These are phyloP conservation scores for Macaria liturata DNA, from an alignment of 2,888 invertebrate species.

Conservation along the genomic window DNA sequence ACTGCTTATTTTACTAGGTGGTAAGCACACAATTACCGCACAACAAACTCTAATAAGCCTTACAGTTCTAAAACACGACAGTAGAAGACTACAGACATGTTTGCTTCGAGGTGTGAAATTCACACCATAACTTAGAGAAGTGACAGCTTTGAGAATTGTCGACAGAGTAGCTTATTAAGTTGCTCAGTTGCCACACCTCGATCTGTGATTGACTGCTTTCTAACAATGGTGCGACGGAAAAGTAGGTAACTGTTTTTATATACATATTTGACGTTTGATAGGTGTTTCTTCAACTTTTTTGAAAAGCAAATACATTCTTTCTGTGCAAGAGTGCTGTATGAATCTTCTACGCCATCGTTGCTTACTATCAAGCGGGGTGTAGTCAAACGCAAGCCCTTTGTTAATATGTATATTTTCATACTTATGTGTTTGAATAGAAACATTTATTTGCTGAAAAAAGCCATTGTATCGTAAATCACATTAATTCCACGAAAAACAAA, in stretches of 20 bases:
- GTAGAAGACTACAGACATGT: conserved; percentile 28
- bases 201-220: conserved; percentile 20
- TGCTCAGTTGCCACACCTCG: conserved; percentile 28
- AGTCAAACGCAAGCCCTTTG: too few relatives aligned
- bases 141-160: conserved; percentile 30
- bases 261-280: background rate
- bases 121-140: conserved; percentile 30
- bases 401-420: too few relatives aligned
- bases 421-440: too few relatives aligned
- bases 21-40: background rate
- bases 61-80: conserved; percentile 15
- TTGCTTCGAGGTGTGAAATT: conserved; percentile 33
- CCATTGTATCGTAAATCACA: too few relatives aligned
- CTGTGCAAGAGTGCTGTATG: too few relatives aligned
- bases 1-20: too few relatives aligned
- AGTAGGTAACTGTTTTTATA: background rate
- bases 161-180: conserved; percentile 25
- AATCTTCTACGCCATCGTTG: too few relatives aligned
- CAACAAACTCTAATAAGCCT: conserved; percentile 7
- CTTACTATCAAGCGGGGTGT: too few relatives aligned
- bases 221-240: conserved; percentile 11
- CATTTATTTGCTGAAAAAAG: too few relatives aligned
- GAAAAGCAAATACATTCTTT: too few relatives aligned
- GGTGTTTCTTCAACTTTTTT: too few relatives aligned
- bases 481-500: too few relatives aligned